Conservation (phyloP, 2,888 invertebrate species). For the Griposia aprilina region DNA sequence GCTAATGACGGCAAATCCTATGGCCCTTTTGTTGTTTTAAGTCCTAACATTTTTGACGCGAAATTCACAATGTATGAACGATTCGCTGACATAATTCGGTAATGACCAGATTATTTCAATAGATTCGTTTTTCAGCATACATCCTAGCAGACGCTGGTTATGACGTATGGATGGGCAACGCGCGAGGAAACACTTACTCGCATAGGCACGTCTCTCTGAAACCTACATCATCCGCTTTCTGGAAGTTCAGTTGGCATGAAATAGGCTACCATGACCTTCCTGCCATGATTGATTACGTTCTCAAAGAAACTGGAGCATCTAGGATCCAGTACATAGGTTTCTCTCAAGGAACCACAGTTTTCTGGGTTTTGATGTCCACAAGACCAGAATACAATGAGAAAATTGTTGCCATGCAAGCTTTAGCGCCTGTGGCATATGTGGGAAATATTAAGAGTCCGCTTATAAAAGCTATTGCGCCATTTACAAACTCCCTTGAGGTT, state of each 20-base stretch:
- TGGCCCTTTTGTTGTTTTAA: background rate
- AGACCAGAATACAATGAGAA: conserved; percentile 91
- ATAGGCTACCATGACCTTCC: conserved; percentile 94
- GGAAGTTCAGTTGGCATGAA: conserved; percentile 93
- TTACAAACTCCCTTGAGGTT: conserved; percentile 88
- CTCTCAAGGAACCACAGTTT: conserved; percentile 92
- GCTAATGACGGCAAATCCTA: background rate
- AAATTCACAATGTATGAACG: background rate
- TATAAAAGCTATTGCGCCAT: conserved; percentile 84
- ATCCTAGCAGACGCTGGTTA: conserved; percentile 93
- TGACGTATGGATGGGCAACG: conserved; percentile 96
- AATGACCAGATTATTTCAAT: conserved; percentile 1
- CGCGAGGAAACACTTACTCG: conserved; percentile 95
- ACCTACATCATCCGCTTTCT: conserved; percentile 81
- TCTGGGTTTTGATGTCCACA: conserved; percentile 91
- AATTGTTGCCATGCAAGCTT: conserved; percentile 89
- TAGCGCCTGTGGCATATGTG: conserved; percentile 91
- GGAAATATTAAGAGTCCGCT: conserved; percentile 87
- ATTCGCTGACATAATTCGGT: background rate
- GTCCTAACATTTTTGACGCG: background rate
- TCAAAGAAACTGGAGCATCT: conserved; percentile 88
- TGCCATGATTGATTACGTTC: conserved; percentile 93
- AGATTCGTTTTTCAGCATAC: conserved; percentile 89
- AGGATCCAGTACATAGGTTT: conserved; percentile 93
- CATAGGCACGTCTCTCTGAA: conserved; percentile 89